Conservation (phyloP, 2,113 vertebrate genomes). For the Psilopogon haemacephalus region DNA sequence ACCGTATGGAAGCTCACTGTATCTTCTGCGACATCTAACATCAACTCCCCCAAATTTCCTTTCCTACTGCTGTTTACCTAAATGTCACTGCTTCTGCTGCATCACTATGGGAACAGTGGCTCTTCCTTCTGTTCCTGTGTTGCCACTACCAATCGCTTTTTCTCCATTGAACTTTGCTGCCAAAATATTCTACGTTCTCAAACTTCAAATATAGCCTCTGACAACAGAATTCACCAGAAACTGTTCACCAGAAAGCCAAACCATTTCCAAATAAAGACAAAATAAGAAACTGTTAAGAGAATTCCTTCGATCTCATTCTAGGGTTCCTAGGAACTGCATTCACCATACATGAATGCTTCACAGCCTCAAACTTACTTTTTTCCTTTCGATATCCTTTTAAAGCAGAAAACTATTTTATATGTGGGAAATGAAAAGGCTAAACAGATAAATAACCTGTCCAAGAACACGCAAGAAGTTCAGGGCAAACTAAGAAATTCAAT, state of each 20-base stretch:
- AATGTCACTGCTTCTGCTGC: conserved; percentile 43
- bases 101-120: conserved; percentile 50
- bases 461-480: background rate
- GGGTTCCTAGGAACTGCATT: background rate
- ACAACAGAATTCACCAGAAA: conserved; percentile 32
- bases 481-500: background rate
- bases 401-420: background rate
- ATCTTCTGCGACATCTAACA: conserved; percentile 62
- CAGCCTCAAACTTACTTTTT: background rate
- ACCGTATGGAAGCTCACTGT: conserved; percentile 20
- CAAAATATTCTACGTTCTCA: conserved; percentile 18
- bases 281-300: background rate
- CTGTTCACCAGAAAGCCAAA: conserved; percentile 4
- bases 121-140: conserved; percentile 20
- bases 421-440: background rate
- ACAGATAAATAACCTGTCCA: background rate
- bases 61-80: conserved; percentile 48
- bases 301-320: background rate
- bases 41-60: conserved; percentile 60
- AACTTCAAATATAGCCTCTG: conserved; percentile 36
- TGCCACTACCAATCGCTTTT: conserved; percentile 35
- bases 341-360: background rate
- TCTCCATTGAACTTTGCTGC: conserved; percentile 14
- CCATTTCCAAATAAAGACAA: conserved; percentile 10
- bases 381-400: background rate